Evolutionary conservation across 92 coral and sea anemone species (phyloP), one percentile per base, ranked within the genome.

Genomic region (Palythoa grandiflora): DNA sequence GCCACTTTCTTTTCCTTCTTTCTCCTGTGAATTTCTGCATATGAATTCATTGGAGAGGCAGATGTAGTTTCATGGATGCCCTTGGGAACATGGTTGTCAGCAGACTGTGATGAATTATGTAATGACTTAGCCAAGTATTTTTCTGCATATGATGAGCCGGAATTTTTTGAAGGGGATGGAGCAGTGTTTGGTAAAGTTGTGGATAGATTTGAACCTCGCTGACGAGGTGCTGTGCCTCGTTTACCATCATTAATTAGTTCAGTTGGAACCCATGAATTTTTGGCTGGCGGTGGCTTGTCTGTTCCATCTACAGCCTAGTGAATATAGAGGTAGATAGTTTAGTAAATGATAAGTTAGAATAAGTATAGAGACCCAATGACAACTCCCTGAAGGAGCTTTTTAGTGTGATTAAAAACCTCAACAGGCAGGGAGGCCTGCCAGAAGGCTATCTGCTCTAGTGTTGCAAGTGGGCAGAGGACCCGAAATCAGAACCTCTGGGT

Each of bases 241-340:
- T 89, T 85, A 19, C 94, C 93, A 53, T 96, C 99, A 75, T 92
- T 94, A 3, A 92, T 85, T 44, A 93, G 92, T 83, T 95, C 98
- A 53, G 88, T 80, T 28, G 98, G 98, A 71, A 92, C 99, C 99
- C 98, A 97, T 8, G 99, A 95, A 39, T 96, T 93, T 40, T 89
- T 85, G 55, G 90, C 83, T 60, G 93, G 93, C 13, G 94, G 94
- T 28, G 96, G 97, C 68, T 90, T 87, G 75, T 93, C 92, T 21
- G 89, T 93, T 75, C 87, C 72, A 13, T 47, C 77, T 10, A 89
- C 95, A 89, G 59, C 74, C 93, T 89, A 79, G 15, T 35, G 57
- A 38, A 59, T 14, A 13, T 59, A 5, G 10, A 17, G n/a, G 3
- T 57, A 57, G 3, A 57, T 7, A 17, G 8, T 17, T 73, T 63